Conservation (phyloP, 1,140 invertebrate species). For the Diuraphis noxia region DNA sequence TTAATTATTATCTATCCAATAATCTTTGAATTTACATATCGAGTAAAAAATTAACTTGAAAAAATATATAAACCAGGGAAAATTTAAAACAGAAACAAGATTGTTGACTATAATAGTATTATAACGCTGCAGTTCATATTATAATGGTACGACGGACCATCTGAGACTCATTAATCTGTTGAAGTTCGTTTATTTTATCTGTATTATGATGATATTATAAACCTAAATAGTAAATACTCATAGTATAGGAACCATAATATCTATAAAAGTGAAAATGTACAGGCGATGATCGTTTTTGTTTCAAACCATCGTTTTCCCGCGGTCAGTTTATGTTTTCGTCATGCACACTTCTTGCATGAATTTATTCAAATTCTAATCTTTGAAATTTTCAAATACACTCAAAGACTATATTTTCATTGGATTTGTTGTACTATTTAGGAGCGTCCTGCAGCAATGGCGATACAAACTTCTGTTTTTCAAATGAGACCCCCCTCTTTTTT, state of each 20-base stretch:
- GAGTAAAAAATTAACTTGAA: not conserved
- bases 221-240: not conserved
- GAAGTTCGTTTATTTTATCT: not conserved
- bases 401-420: no score
- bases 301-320: not conserved
- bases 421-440: no score
- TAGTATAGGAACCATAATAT: not conserved
- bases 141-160: not conserved
- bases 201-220: not conserved
- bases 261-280: not conserved
- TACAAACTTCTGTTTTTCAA: no score
- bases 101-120: not conserved
- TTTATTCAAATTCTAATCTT: no score
- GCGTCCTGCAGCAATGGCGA: no score
- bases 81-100: not conserved
- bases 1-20: not conserved
- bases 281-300: no score
- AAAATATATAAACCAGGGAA: not conserved
- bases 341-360: no score
- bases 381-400: no score
- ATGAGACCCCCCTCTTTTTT: no score
- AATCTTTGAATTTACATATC: not conserved
- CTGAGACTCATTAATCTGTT: not conserved
- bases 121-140: not conserved
- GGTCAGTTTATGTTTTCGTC: not conserved